Base-by-base conservation (phyloP, 2,113 vertebrate species). In the Tragulus kanchil region DNA sequence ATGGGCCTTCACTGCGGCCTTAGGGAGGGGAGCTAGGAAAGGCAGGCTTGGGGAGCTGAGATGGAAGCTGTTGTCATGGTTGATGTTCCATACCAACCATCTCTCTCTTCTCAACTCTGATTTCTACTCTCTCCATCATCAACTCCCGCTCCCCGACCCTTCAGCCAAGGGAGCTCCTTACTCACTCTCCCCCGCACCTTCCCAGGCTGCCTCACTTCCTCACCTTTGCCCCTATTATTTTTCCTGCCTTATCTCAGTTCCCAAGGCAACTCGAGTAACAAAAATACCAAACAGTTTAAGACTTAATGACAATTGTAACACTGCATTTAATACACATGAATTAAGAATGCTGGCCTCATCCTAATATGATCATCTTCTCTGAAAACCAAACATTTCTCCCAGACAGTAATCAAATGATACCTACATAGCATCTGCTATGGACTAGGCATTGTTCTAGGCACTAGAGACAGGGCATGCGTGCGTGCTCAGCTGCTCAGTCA, bases 241-340 rank as follows among this genome's bases (percentile, higher is more conserved):
- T 36, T 75, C 50, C 25, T 92, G 64, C 48, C 81, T 95, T 54
- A 8, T 67, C 65, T 94, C 52, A 42, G 73, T 96, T 93, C 52
- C 94, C 86, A 94, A 93, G 90, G 79, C 69, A 93, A 92, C 67
- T 2, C 21, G 54, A 87, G 36, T 45, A 26, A 91, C 89, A 75
- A 84, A 94, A 95, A 75, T 12, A 78, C 42, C 61, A 67, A 67
- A 69, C 28, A 73, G 85, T 25, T 45, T 58, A 75, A 89, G 15
- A 93, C 4, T 82, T 77, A 71, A 86, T 95, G 82, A 71, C 56
- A 59, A 25, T 65, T 85, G 16, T 26, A 90, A 61, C 17, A 71
- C 15, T 82, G 8, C 17, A 42, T 95, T 94, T 75, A 96, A 89
- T 73, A 93, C 54, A 69, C 31, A 17, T 17, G 59, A 97, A 93